Base-by-base conservation (phyloP, 2,113 vertebrate genomes). In the Ornithorhynchus anatinus region DNA sequence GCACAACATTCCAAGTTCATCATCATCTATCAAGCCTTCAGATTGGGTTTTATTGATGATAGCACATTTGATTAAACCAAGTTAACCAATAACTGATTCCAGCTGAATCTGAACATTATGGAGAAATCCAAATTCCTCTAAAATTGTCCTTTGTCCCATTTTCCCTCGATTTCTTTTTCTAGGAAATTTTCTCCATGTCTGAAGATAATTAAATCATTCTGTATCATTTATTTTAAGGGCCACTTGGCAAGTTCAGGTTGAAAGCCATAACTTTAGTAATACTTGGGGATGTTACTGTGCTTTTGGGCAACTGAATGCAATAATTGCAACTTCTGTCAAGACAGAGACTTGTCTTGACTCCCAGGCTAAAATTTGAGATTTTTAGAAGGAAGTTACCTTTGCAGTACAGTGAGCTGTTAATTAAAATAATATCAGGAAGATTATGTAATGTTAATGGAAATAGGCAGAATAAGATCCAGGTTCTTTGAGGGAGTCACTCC, bases 11-110 rank as follows among this genome's bases (percentile, higher is more conserved):
- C 57, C 61, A 80, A 84, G 76, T 53, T n/a, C 68, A 72, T 69
- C 76, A 54, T 69, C 86, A 77, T 64, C 10, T 59, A 23, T 54
- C 77, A 82, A 9, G 72, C 72, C 67, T 31, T 82, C 63, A 75
- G 71, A 65, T 29, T 69, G 64, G 78, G 74, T 82, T 77, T 86
- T 47, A 84, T 81, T 83, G 86, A 77, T 43, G 85, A 68, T 57
- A 48, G 0, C 53, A 63, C 60, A 80, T 80, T 76, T 38, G 74
- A 65, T 62, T 35, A 64, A 67, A 69, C 45, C 43, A 71, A 58
- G 76, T 86, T 69, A 65, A 29, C 60, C 23, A 72, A 20, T 81
- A 73, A 72, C 54, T 20, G 47, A 53, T 54, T 77, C 73, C 60
- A 80, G 77, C 53, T 82, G 88, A 73, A 43, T 52, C 29, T 1